Base-by-base conservation (phyloP, 35 echinoderm and acorn worm species). In the Anneissia japonica region DNA sequence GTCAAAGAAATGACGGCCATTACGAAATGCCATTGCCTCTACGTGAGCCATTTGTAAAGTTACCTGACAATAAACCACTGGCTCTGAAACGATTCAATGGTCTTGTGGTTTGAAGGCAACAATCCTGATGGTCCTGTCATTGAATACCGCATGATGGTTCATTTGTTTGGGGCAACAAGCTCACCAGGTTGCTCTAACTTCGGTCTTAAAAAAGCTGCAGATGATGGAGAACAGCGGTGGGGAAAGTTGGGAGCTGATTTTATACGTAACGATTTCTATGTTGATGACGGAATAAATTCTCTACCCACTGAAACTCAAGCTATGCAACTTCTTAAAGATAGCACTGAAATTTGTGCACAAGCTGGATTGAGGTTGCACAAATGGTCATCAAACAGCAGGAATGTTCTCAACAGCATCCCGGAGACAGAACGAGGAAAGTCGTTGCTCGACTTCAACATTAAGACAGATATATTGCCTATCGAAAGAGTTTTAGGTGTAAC, bases 321-420 rank as follows among this genome's bases (percentile, higher is more conserved):
- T 32, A 32, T 77, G 32, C 32, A 32, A 6, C 31, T 77, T 0
- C 31, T 77, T 37, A 32, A 77, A 13, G 76, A 77, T 32, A 77
- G 76, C 30, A 77, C 76, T 9, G n/a, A 11, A 10, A 77, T 77
- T 26, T 77, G 76, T 34, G 31, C 76, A 4, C 4, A 77, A 23
- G 76, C 76, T 77, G 76, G 76, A 9, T 77, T 77, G 76, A 77
- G 36, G 33, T 23, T 77, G n/a, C 76, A 77, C n/a, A 77, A 77
- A 37, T 77, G 76, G 76, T 32, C 36, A 34, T 77, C 76, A 34
- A 77, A 77, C 76, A 32, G 33, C 32, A 77, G 76, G 23, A 6
- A 77, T 1, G 76, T 77, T 34, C 76, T 77, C 14, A 17, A 32
- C 32, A 5, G 26, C 26, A 77, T 77, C 14, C 76, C 76, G 33